Conservation (phyloP, 2,797 vertebrate species). For the Rhinophrynus dorsalis region DNA sequence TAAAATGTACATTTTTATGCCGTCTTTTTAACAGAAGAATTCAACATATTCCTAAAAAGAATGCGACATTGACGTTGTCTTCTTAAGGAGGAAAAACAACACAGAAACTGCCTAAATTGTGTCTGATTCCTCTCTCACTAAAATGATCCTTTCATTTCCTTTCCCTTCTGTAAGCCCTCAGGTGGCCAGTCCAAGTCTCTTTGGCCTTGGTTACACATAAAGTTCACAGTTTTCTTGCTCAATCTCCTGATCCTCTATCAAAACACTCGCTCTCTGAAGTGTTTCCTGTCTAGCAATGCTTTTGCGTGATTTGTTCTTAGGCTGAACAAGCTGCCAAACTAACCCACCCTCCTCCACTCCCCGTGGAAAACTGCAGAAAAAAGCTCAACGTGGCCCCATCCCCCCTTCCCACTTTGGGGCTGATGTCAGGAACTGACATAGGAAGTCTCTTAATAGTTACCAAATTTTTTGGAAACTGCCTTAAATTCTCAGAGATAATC, state of each 20-base stretch:
- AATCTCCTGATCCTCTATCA: slow-evolving; percentile 81
- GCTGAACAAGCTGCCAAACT: slow-evolving; percentile 70
- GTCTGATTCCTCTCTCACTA: slow-evolving; percentile 68
- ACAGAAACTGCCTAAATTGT: slow-evolving; percentile 35
- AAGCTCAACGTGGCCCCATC: slow-evolving; percentile 52
- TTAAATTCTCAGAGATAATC: slow-evolving; percentile 78
- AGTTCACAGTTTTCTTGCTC: slow-evolving; percentile 82
- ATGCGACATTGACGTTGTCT: slow-evolving; percentile 58
- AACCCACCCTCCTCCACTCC: slow-evolving; percentile 61
- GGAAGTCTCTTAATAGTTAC: slow-evolving; percentile 98
- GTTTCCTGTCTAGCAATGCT: slow-evolving; percentile 79
- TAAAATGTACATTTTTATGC: not conserved
- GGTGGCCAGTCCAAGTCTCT: slow-evolving; percentile 66
- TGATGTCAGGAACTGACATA: slow-evolving; percentile 88
- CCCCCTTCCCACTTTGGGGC: slow-evolving; percentile 66
- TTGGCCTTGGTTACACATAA: slow-evolving; percentile 70
- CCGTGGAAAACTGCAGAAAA: slow-evolving; percentile 59
- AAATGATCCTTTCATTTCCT: slow-evolving; percentile 97
- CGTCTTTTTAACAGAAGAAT: slow-evolving; percentile 21
- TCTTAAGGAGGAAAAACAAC: slow-evolving; percentile 43
- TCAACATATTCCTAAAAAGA: slow-evolving; percentile 62
- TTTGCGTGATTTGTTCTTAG: slow-evolving; percentile 71
- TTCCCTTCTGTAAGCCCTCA: slow-evolving; percentile 76
- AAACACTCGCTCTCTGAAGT: slow-evolving; percentile 76
- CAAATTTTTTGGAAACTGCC: slow-evolving; percentile 85